Base-by-base conservation (phyloP, 2,888 invertebrate genomes). In the Agrochola macilenta region DNA sequence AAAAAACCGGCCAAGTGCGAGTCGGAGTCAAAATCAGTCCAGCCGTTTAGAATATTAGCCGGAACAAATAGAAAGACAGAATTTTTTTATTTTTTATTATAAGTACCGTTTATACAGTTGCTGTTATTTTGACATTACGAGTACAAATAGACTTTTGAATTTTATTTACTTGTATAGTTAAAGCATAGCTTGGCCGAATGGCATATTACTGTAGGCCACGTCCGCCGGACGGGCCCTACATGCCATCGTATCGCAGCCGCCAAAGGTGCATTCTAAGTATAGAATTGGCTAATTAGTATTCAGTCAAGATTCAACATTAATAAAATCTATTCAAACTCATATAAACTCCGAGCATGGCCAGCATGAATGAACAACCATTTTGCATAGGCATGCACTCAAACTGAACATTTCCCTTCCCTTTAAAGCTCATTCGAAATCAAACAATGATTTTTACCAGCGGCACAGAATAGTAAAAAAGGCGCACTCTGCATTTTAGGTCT, bases 361-460 rank as follows among this genome's bases (percentile, higher is more conserved):
- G 43, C 77, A 61, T 66, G 35, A n/a, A 14, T 35, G 30, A 74
- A 52, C 17, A n/a, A 14, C 52, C 7, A 9, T 2, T 49, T 43
- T 74, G 39, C 12, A 60, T 20, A 58, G n/a, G n/a, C 75, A 75
- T 75, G 49, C 65, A 65, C 1, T 20, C 35, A 46, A 23, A 66
- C 20, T 12, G 14, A 26, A 26, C 14, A 60, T 14, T 4, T 12
- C 26, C 3, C 11, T 0, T n/a, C 11, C 39, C 17, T 5, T 46
- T 26, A 17, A 43, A 65, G 5, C 26, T 26, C 26, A 46, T 65
- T 65, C 20, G 46, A 66, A 12, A 20, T 46, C 4, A 11, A 26
- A 46, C 11, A 39, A 43, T 43, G 9, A 5, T 64, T n/a, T 57
- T 9, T 43, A 64, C 14, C 61, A 46, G 39, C 39, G 39, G 39